phyloP scores from a whole-genome alignment of 1,140 invertebrate species.

The Drosophila miranda region DNA sequence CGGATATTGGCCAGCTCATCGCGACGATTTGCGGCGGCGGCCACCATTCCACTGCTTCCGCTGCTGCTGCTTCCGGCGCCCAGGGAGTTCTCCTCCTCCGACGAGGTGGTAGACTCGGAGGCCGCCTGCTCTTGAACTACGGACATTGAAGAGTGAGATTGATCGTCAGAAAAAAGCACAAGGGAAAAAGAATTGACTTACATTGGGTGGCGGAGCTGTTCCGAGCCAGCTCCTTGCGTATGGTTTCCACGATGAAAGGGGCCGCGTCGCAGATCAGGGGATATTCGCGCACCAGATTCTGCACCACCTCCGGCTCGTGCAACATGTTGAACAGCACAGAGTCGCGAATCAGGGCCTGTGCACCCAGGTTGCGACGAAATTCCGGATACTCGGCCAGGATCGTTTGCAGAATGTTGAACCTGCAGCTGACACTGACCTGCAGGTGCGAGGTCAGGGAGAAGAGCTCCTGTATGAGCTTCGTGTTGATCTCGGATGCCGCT shows the following conservation, averaged over 20 bases:
- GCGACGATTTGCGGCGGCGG: slow-evolving; percentile 47
- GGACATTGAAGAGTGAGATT: background rate
- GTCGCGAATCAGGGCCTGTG: slow-evolving; percentile 75
- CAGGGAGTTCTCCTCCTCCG: slow-evolving; percentile 77
- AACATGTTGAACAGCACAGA: slow-evolving; percentile 77
- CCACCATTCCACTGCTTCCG: slow-evolving; percentile 56
- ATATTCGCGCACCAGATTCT: slow-evolving; percentile 72
- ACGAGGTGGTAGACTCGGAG: slow-evolving; percentile 76
- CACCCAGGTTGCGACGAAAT: slow-evolving; percentile 77
- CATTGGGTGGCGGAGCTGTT: slow-evolving; percentile 68
- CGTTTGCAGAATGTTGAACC: slow-evolving; percentile 77
- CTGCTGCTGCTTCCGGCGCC: slow-evolving; percentile 75
- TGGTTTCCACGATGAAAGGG: slow-evolving; percentile 77
- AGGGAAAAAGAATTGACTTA: slow-evolving; percentile 16
- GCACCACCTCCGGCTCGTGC: slow-evolving; percentile 69
- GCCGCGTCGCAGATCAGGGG: slow-evolving; percentile 77
- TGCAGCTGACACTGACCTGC: slow-evolving; percentile 74
- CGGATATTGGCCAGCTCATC: slow-evolving; percentile 74
- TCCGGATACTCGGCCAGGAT: slow-evolving; percentile 78
- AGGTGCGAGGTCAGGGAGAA: slow-evolving; percentile 76
- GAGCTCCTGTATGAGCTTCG: slow-evolving; percentile 65
- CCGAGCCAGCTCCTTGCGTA: slow-evolving; percentile 72
- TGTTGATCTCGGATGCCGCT: slow-evolving; percentile 54
- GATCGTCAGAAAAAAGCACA: background rate
- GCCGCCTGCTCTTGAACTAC: slow-evolving; percentile 75